Conservation (phyloP, 2,888 invertebrate species). For the Drosophila mulleri region DNA sequence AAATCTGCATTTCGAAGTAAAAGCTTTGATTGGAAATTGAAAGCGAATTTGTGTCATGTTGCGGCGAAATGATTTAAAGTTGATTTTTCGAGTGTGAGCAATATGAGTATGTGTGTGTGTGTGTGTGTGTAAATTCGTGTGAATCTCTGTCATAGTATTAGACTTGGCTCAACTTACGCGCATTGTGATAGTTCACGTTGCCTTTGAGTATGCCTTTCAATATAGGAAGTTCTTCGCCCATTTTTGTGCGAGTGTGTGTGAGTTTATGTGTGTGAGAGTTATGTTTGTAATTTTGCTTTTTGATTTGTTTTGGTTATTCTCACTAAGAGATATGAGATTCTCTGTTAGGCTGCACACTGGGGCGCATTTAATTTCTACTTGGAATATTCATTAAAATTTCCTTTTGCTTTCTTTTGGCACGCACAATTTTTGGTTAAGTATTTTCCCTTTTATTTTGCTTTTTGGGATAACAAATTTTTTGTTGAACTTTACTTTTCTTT, state of each 20-base stretch:
- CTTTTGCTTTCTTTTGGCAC: slow-evolving; percentile 69
- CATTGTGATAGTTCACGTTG: slow-evolving; percentile 96
- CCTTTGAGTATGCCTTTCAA: slow-evolving; percentile 96
- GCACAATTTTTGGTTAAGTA: slow-evolving; percentile 62
- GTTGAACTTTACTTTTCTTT: slow-evolving; percentile 60
- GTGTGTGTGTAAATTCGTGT: not conserved
- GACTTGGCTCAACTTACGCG: slow-evolving; percentile 89
- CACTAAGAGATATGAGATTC: slow-evolving; percentile 48
- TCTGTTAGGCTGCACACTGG: slow-evolving; percentile 39
- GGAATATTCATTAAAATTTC: slow-evolving; percentile 56
- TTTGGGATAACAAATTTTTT: slow-evolving; percentile 5
- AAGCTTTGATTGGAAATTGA: slow-evolving; percentile 54
- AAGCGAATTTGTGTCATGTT: slow-evolving; percentile 50
- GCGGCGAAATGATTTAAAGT: slow-evolving; percentile 1
- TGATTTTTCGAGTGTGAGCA: slow-evolving; percentile 5
- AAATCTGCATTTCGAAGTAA: slow-evolving; percentile 17
- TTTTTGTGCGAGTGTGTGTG: slow-evolving; percentile 85
- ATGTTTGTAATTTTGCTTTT: slow-evolving; percentile 18
- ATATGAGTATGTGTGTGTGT: not conserved
- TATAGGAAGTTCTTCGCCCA: slow-evolving; percentile 96
- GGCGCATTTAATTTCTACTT: slow-evolving; percentile 49
- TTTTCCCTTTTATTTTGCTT: slow-evolving; percentile 7
- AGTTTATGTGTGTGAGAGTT: slow-evolving; percentile 27
- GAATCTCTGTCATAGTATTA: not conserved
- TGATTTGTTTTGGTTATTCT: slow-evolving; percentile 14